These are phyloP conservation scores for Zenarchopterus dispar DNA, from an alignment of 2,797 vertebrate genomes.

Conservation along the genomic window DNA sequence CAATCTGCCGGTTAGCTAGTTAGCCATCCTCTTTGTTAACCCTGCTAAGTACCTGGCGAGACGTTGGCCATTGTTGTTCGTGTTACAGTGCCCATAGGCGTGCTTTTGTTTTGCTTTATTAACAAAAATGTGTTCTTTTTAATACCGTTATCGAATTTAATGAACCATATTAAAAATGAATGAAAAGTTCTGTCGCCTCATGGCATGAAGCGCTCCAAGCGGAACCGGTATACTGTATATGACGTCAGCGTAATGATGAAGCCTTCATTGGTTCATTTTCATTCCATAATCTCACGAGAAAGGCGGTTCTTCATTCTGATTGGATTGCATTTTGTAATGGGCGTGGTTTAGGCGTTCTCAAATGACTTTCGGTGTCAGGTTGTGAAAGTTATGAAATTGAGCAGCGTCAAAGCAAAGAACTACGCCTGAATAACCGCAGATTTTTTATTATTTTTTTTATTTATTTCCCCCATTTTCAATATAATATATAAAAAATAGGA, in stretches of 20 bases:
- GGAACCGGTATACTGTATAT: constrained; percentile 70
- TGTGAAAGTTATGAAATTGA: neutral
- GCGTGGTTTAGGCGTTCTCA: constrained; percentile 28
- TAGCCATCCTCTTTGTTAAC: constrained; percentile 2
- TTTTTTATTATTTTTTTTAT: too few species aligned
- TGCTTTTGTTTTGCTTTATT: rapidly evolving
- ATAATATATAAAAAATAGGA: neutral
- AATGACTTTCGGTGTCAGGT: constrained; percentile 27
- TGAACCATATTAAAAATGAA: neutral
- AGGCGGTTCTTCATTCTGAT: constrained; percentile 18
- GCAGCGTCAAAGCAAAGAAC: neutral
- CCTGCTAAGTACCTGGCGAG: neutral
- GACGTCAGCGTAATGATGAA: constrained; percentile 15
- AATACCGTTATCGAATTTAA: neutral
- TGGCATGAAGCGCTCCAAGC: constrained; percentile 44
- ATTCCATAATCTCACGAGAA: neutral
- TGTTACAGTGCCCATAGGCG: rapidly evolving
- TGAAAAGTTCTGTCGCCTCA: constrained; percentile 46
- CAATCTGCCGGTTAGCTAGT: neutral
- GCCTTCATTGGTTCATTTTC: constrained; percentile 43
- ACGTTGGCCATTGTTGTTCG: rapidly evolving
- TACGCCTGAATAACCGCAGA: too few species aligned
- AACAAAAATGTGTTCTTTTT: neutral
- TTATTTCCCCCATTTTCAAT: neutral
- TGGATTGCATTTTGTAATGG: constrained; percentile 24